These are phyloP conservation scores for Hippopotamus amphibius DNA, from an alignment of 2,113 vertebrate genomes.

Conservation along the genomic window DNA sequence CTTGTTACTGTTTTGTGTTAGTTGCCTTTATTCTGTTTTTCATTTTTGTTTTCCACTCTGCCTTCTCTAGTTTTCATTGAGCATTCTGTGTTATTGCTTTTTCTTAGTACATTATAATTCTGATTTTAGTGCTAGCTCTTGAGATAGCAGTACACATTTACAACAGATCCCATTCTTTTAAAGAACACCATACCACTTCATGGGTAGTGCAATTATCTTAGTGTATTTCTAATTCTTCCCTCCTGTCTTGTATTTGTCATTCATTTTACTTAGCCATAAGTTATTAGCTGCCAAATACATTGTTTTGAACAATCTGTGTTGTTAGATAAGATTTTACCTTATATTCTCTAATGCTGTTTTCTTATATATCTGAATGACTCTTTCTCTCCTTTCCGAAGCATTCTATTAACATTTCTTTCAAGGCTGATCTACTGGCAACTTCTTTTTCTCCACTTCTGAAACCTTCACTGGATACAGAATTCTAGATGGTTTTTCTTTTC, in stretches of 20 bases:
- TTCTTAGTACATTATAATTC: background rate
- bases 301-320: background rate
- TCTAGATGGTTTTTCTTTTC: background rate
- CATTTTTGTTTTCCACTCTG: background rate
- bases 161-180: background rate
- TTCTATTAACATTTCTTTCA: background rate
- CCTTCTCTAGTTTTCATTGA: background rate
- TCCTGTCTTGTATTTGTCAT: background rate
- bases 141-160: background rate
- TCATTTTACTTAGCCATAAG: background rate
- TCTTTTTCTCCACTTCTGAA: background rate
- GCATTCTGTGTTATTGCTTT: background rate
- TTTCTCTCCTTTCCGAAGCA: background rate
- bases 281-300: background rate
- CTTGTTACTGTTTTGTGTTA: background rate
- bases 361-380: background rate
- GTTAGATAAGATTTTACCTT: background rate
- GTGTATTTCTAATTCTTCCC: background rate
- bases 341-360: background rate
- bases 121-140: background rate
- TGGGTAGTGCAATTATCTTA: background rate
- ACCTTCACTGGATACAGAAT: background rate
- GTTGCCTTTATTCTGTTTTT: background rate
- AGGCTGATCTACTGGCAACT: background rate
- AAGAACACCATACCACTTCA: background rate